Base-by-base conservation (phyloP, 1,140 invertebrate species). In the Pseudachorutes palmiensis region DNA sequence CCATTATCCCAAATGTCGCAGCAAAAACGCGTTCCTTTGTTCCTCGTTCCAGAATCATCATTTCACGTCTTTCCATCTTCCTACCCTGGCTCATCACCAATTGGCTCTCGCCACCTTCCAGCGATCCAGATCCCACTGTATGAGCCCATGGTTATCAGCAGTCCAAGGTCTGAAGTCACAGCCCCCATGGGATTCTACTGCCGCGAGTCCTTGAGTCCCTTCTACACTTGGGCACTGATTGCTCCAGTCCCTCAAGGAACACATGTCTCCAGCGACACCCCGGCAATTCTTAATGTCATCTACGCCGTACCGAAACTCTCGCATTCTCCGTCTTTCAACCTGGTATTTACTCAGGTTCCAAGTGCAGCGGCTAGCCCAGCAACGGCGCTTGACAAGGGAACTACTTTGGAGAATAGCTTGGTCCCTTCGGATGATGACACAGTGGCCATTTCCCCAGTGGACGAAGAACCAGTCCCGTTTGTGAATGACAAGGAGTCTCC, bases 401-500 rank as follows among this genome's bases (percentile, higher is more conserved):
- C n/a, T n/a, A n/a, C n/a, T n/a, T n/a, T n/a, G n/a, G n/a, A n/a
- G n/a, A n/a, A n/a, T n/a, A n/a, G n/a, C n/a, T n/a, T n/a, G n/a
- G n/a, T n/a, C n/a, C n/a, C n/a, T n/a, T 26, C 45, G 9, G 26
- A 41, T 63, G 51, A 26, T 55, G 51, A 55, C 51, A 55, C 51
- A 5, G 51, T 60, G 26, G 26, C 60, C 16, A 22, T 31, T 22
- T 1, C 48, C 24, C 9, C 16, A 14, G 30, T 16, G 16, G 55
- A 57, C 45, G 1, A 28, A 3, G 28, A 29, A 64, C 24, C 48
- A 19, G 33, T 2, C 19, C 41, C 64, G 2, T 65, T 65, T 41
- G 49, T 33, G 9, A 69, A 69, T 33, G 30, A 36, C 41, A 69
- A 69, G 32, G 68, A 69, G 41, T 69, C 68, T 51, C 64, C 64